Base-by-base conservation (phyloP, 1,140 invertebrate genomes). In the Triops longicaudatus region DNA sequence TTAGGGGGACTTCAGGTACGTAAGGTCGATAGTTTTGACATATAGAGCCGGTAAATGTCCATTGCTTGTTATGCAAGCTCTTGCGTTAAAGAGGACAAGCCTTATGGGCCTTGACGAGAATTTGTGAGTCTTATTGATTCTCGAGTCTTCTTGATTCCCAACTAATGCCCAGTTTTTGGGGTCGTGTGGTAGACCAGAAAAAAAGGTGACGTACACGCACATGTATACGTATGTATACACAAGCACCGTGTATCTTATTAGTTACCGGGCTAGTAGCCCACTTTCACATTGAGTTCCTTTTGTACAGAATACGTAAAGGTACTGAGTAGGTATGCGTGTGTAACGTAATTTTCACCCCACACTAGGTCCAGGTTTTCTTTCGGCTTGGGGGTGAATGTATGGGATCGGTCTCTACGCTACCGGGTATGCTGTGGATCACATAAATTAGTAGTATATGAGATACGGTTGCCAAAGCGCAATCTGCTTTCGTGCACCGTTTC, bases 371-470 rank as follows among this genome's bases (percentile, higher is more conserved):
- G 50, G 50, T 63, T 63, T 22, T 22, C 50, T 63, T 63, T 22
- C 50, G 17, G 3, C 50, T 17, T 22, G 9, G 1, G 44, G 6
- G n/a, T 63, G 50, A n/a, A n/a, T 63, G 50, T 63, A 63, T 63
- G 50, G n/a, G 50, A 22, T 63, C 50, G 50, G 50, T 63, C n/a
- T 63, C 50, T 63, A 63, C 50, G 50, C 50, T 63, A 63, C 50
- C n/a, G 50, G 14, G 22, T 22, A 22, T 63, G 50, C 17, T 63
- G 17, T 63, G 50, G 50, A 63, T 63, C 50, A 9, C 50, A 63
- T 63, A 63, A 63, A 63, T 63, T 63, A 63, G 50, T 22, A 63
- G 17, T 63, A 63, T 63, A n/a, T 63, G 50, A 22, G 50, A 37
- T 63, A 22, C 22, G 50, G 50, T 63, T 63, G 22, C 50, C 17